These are phyloP conservation scores for Atrina japonica DNA, from an alignment of 2,888 invertebrate genomes.

Conservation along the genomic window DNA sequence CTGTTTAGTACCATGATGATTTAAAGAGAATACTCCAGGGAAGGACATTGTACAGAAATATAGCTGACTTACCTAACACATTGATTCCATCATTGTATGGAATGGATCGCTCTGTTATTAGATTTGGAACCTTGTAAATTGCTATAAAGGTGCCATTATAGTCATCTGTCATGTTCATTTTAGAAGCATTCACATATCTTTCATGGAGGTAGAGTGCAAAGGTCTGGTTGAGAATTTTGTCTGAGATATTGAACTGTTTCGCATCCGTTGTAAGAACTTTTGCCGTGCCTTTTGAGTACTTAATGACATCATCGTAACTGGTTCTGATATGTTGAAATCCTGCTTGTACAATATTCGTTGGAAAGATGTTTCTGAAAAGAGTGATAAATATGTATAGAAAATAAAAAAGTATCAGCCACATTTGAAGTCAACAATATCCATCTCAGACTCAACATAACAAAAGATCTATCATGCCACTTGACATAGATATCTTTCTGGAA, in stretches of 20 bases:
- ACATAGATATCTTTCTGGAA: too few species aligned
- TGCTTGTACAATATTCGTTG: conserved; percentile 85
- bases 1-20: too few species aligned
- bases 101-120: conserved; percentile 47
- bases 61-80: too few species aligned
- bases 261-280: conserved; percentile 36
- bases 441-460: too few species aligned
- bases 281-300: conserved; percentile 44
- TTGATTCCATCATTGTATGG: conserved; percentile 84
- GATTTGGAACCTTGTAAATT: conserved; percentile 54
- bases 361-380: conserved; percentile 83
- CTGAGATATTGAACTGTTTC: conserved; percentile 37
- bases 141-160: conserved; percentile 53
- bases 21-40: too few species aligned
- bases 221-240: conserved; percentile 47
- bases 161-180: conserved; percentile 22
- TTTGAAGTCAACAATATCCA: too few species aligned
- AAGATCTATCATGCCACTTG: too few species aligned
- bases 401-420: too few species aligned
- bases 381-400: too few species aligned
- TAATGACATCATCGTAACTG: conserved; percentile 76
- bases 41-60: too few species aligned
- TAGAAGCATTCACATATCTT: conserved; percentile 32
- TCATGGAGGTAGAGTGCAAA: conserved; percentile 46
- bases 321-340: conserved; percentile 84